Conservation (phyloP, 64 coral and sea anemone species). For the Cladopsammia gracilis region DNA sequence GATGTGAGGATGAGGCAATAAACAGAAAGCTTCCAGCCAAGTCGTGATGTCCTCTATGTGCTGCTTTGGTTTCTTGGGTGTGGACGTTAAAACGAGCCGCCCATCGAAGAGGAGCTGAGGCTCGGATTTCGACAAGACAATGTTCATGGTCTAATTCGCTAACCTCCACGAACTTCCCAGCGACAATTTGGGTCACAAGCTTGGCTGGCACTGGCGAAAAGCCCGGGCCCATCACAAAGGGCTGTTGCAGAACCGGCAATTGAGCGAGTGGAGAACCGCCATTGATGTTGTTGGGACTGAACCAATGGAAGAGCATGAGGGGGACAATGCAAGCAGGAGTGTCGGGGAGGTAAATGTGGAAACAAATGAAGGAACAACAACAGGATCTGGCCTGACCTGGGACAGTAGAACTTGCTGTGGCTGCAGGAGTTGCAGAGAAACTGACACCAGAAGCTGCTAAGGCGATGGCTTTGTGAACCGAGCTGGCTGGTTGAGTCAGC, state of each 20-base stretch:
- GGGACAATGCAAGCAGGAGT: too few relatives aligned
- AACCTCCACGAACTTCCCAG: constrained; percentile 29
- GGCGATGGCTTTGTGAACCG: background rate
- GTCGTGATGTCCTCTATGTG: too few relatives aligned
- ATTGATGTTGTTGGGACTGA: too few relatives aligned
- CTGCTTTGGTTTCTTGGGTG: too few relatives aligned
- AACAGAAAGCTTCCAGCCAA: too few relatives aligned
- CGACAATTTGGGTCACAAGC: constrained; percentile 1
- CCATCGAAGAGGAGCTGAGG: background rate
- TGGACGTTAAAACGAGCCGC: too few relatives aligned
- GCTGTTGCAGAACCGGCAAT: background rate
- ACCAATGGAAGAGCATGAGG: too few relatives aligned
- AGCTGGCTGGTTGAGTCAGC: background rate
- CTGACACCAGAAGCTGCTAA: background rate
- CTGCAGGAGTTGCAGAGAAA: background rate
- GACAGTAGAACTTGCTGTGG: background rate
- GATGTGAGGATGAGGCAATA: too few relatives aligned
- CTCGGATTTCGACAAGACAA: background rate
- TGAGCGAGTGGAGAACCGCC: too few relatives aligned
- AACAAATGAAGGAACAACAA: background rate
- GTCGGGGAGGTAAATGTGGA: background rate
- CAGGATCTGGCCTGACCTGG: background rate
- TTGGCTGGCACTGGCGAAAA: constrained; percentile 35
- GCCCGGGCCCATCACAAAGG: background rate
- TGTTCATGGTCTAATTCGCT: background rate